phyloP scores from a whole-genome alignment of 1,140 invertebrate genomes.

The Drosophila chauvacae region DNA sequence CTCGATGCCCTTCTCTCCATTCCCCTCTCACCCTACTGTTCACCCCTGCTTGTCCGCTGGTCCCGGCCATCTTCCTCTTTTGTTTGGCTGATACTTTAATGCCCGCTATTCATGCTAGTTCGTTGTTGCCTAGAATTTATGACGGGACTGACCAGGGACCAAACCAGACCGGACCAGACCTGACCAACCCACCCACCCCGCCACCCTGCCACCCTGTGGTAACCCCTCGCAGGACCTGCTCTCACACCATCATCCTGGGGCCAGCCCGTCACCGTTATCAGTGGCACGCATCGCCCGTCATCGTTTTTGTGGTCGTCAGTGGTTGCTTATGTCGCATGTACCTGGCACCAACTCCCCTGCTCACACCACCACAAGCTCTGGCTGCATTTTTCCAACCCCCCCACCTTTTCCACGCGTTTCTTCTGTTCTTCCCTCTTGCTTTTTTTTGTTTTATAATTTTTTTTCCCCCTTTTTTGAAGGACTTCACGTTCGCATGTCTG shows the following conservation, averaged over 20 bases:
- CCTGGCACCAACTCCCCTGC: neutral
- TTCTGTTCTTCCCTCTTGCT: neutral
- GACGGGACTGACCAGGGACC: constrained; percentile 43
- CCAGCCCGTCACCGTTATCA: constrained; percentile 56
- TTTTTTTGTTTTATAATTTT: neutral
- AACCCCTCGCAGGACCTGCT: neutral
- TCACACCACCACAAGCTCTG: neutral
- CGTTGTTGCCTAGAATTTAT: constrained; percentile 66
- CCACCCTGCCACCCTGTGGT: constrained; percentile 4
- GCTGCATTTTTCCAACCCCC: constrained; percentile 15
- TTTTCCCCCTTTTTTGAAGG: constrained; percentile 40
- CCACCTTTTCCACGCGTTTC: constrained; percentile 18
- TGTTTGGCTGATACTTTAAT: constrained; percentile 71
- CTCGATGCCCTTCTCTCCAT: neutral
- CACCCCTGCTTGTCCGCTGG: neutral
- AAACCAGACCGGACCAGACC: constrained; percentile 9
- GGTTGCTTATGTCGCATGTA: constrained; percentile 49
- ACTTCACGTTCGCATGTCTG: constrained; percentile 66
- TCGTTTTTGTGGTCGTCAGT: constrained; percentile 44
- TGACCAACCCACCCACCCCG: neutral
- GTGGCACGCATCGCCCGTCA: constrained; percentile 59
- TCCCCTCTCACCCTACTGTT: neutral
- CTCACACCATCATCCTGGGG: neutral
- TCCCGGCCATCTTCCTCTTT: constrained; percentile 14
- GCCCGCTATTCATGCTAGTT: constrained; percentile 63